Evolutionary conservation across 2,888 invertebrate species (phyloP), one percentile per base, ranked within the genome.

Genomic region (Hydriomena furcata): DNA sequence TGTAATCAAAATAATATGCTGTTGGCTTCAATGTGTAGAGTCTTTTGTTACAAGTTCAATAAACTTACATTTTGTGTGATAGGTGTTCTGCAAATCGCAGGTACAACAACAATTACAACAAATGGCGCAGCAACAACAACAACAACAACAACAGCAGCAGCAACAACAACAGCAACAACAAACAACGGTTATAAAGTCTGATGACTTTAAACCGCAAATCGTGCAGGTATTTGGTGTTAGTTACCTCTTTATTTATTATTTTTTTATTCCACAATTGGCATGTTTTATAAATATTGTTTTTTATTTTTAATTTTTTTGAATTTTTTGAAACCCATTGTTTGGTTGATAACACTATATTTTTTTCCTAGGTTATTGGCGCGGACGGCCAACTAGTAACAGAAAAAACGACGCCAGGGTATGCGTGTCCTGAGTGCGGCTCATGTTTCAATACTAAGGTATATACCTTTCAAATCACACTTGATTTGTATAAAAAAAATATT

Each of bases 371-470:
- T 1, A 89, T 91, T 17, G 86, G 90, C 7, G 78, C 84, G 0
- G 91, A 91, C 21, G 89, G 91, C 7, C 88, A 88, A 56, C 77
- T 86, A 44, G 61, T 91, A 1, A 52, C 84, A 1, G 91, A 91
- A 42, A 91, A 91, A 40, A 59, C 80, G 1, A 67, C 83, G 1
- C 82, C 89, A 0, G 88, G 82, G 0, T 91, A 91, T 37, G 78
- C 80, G 1, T 91, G 91, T 66, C 87, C 88, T 0, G 91, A 91
- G 52, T 91, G 91, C 44, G 91, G 90, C 0, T 90, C 91, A 1
- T 91, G 91, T 71, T 91, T 91, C 58, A 91, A 91, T 54, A 91
- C 80, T 1, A 91, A 91, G 85, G 91, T 90, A 55, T 17, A n/a
- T n/a, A n/a, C n/a, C n/a, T n/a, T n/a, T n/a, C n/a, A n/a, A n/a